Evolutionary conservation across 2,797 vertebrate genomes (phyloP).

Genomic region (Pseudomugil tenellus): DNA sequence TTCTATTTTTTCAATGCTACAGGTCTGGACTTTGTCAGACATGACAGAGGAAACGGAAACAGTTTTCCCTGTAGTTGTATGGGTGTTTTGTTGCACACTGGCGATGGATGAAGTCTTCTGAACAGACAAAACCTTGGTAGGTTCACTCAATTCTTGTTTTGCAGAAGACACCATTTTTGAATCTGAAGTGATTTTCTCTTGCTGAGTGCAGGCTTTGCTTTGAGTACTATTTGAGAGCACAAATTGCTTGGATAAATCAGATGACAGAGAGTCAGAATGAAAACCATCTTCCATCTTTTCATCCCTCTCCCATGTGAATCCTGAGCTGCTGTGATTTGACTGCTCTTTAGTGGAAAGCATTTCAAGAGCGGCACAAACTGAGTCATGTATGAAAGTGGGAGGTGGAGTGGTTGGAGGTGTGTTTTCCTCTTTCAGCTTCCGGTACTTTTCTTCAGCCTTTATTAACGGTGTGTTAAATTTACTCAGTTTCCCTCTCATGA

Average conservation of each 20-base stretch:
- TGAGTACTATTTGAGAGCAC: constrained; percentile 49
- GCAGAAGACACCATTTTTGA: constrained; percentile 57
- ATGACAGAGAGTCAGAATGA: constrained; percentile 56
- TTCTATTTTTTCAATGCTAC: constrained; percentile 58
- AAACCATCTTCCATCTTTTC: constrained; percentile 55
- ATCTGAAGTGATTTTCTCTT: constrained; percentile 60
- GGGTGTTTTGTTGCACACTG: constrained; percentile 71
- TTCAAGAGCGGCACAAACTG: constrained; percentile 70
- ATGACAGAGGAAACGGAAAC: constrained; percentile 67
- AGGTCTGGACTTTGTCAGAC: constrained; percentile 49
- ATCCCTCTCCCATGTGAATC: constrained; percentile 54
- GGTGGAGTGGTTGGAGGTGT: constrained; percentile 73
- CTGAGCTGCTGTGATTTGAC: constrained; percentile 56
- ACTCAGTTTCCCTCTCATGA: constrained; percentile 80
- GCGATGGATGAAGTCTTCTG: constrained; percentile 76
- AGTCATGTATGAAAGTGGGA: constrained; percentile 71
- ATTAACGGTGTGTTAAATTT: constrained; percentile 94
- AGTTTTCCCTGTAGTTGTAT: constrained; percentile 68
- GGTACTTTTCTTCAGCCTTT: constrained; percentile 90
- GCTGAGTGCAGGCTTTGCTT: constrained; percentile 57
- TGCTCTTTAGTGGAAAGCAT: constrained; percentile 70
- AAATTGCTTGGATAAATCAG: constrained; percentile 62
- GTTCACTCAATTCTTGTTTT: constrained; percentile 71
- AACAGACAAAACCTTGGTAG: constrained; percentile 66
- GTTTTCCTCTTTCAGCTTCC: constrained; percentile 82